Evolutionary conservation across 2,888 invertebrate species (phyloP).

Genomic region (Drosophila borborema): DNA sequence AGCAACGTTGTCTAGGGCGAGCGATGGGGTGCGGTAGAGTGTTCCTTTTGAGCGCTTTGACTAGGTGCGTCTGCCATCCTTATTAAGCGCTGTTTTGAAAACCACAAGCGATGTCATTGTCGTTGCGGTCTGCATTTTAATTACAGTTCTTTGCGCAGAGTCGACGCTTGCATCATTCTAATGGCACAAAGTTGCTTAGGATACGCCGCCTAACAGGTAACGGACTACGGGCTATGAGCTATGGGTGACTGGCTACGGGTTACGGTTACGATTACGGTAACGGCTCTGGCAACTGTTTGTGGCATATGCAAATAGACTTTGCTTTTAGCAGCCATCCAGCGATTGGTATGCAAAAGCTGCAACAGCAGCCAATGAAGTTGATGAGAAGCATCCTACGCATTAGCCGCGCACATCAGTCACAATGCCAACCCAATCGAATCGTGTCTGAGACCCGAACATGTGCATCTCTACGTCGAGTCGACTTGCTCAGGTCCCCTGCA

Average conservation of each 20-base stretch:
- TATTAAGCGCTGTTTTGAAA: conserved; percentile 34
- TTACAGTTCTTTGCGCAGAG: conserved; percentile 50
- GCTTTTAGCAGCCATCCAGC: conserved; percentile 27
- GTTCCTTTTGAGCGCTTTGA: not conserved
- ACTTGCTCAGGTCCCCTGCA: conserved; percentile 14
- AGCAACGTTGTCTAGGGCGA: not conserved
- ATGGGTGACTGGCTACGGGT: not conserved
- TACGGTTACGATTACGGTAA: not conserved
- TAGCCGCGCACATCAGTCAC: conserved; percentile 17
- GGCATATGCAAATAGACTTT: conserved; percentile 56
- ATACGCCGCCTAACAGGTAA: conserved; percentile 11
- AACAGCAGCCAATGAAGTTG: conserved; percentile 32
- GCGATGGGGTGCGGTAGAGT: not conserved
- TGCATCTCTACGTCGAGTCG: not conserved
- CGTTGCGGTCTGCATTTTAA: conserved; percentile 62
- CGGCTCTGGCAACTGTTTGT: conserved; percentile 38
- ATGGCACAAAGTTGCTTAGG: conserved; percentile 48
- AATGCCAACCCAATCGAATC: conserved; percentile 4
- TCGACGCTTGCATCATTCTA: conserved; percentile 53
- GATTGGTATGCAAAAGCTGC: conserved; percentile 51
- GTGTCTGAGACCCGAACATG: conserved; percentile 2
- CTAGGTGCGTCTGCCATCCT: conserved; percentile 19
- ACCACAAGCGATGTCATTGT: conserved; percentile 41
- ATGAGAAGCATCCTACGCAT: conserved; percentile 37
- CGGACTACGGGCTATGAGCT: not conserved